Conservation (phyloP, 2,113 vertebrate genomes). For the Xiphophorus hellerii region DNA sequence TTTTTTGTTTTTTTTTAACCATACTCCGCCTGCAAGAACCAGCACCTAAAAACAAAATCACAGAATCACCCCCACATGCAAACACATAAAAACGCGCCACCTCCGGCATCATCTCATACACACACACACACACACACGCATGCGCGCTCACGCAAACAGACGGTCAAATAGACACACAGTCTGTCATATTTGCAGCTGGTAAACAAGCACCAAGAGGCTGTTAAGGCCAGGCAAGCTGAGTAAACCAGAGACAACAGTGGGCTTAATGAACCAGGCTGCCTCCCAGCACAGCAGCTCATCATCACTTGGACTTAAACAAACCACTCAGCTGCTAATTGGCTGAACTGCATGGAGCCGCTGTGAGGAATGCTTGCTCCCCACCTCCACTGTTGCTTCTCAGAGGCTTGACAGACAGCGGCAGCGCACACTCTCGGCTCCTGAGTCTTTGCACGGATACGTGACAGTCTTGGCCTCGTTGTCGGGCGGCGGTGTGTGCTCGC, state of each 20-base stretch:
- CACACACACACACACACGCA: slow-evolving; percentile 34
- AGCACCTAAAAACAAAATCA: slow-evolving; percentile 23
- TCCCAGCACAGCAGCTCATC: slow-evolving; percentile 79
- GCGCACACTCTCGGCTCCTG: slow-evolving; percentile 59
- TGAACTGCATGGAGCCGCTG: slow-evolving; percentile 69
- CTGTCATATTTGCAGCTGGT: slow-evolving; percentile 79
- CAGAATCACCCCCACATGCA: slow-evolving; percentile 40
- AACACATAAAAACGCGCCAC: slow-evolving; percentile 33
- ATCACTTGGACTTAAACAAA: slow-evolving; percentile 78
- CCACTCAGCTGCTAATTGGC: slow-evolving; percentile 81
- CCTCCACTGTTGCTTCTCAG: slow-evolving; percentile 72
- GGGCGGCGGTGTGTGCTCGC: background rate
- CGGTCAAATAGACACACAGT: slow-evolving; percentile 77
- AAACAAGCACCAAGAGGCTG: slow-evolving; percentile 73
- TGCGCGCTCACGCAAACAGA: slow-evolving; percentile 70
- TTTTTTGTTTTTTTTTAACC: background rate
- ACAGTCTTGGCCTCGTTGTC: slow-evolving; percentile 51
- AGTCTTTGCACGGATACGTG: slow-evolving; percentile 68
- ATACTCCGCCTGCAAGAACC: slow-evolving; percentile 38
- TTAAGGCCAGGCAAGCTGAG: slow-evolving; percentile 78
- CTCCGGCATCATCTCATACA: slow-evolving; percentile 52
- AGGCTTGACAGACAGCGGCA: slow-evolving; percentile 73
- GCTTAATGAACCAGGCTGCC: slow-evolving; percentile 77
- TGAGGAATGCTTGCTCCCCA: slow-evolving; percentile 74
- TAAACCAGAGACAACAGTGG: slow-evolving; percentile 72